Conservation (phyloP, 1,140 invertebrate genomes). For the Hypothenemus hampei region DNA sequence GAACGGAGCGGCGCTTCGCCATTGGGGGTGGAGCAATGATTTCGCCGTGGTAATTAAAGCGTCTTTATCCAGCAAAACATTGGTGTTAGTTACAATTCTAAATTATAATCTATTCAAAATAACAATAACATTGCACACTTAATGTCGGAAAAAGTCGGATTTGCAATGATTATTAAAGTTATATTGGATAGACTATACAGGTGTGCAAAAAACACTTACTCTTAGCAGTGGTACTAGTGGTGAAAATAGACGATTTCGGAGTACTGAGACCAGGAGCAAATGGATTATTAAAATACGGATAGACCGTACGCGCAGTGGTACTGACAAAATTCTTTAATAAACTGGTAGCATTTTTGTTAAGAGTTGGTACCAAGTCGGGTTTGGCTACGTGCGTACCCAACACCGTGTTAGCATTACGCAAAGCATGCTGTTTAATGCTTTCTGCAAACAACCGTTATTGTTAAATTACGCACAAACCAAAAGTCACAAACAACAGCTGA, state of each 20-base stretch:
- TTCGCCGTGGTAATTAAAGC: too few relatives aligned
- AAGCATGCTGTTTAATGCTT: slow-evolving; percentile 56
- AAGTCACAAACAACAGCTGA: slow-evolving; percentile 26
- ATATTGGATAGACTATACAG: too few relatives aligned
- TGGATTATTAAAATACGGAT: slow-evolving; percentile 29
- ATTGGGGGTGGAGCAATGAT: too few relatives aligned
- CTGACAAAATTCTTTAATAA: slow-evolving; percentile 31
- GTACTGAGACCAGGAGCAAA: slow-evolving; percentile 33
- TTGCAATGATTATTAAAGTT: too few relatives aligned
- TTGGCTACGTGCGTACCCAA: slow-evolving; percentile 56
- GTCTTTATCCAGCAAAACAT: too few relatives aligned
- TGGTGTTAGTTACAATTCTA: too few relatives aligned
- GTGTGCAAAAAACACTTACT: too few relatives aligned
- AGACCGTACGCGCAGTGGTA: slow-evolving; percentile 32
- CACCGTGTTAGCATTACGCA: slow-evolving; percentile 57
- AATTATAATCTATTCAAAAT: too few relatives aligned
- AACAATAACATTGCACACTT: too few relatives aligned
- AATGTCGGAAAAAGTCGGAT: too few relatives aligned
- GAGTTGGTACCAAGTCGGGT: slow-evolving; percentile 40
- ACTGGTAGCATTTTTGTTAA: too few relatives aligned
- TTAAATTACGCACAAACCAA: neutral
- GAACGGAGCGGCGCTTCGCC: too few relatives aligned
- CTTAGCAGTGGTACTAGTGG: slow-evolving; percentile 28
- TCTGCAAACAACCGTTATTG: slow-evolving; percentile 45
- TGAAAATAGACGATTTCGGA: slow-evolving; percentile 33